Base-by-base conservation (phyloP, 2,797 vertebrate species). In the Phalanger gymnotis region DNA sequence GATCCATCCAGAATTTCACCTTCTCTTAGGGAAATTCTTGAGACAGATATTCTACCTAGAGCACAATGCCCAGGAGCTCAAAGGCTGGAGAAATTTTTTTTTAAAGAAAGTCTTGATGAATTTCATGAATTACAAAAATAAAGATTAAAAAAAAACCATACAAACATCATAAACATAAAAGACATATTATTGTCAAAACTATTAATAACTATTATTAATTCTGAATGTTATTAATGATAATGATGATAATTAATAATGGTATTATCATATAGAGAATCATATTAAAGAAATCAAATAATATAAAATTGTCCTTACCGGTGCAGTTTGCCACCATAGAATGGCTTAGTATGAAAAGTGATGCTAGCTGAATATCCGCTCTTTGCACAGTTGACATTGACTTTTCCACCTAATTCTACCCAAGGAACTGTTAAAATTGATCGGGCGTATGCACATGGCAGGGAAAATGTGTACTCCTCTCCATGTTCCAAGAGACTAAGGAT, bases 321-420 rank as follows among this genome's bases (percentile, higher is more conserved):
- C 90, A 99, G 98, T 98, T 99, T 99, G 95, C 99, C 99, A 31
- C 99, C 99, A 0, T 99, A 99, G 97, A 99, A 99, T 0, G 99
- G 99, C 97, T 99, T 99, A 3, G 99, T 99, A 97, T 99, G 99
- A 96, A 99, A 99, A 90, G 99, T 99, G 99, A 99, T 99, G 98
- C 99, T 98, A 27, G 99, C 99, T 0, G 99, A 99, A 98, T 99
- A 99, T 13, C 99, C 99, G 0, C 99, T 99, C 98, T 99, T 99
- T 93, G 97, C 98, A 98, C 99, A 99, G 98, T 98, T 99, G 97
- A 99, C 99, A 96, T 98, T 99, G 98, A 99, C 99, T 98, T 99
- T 99, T 94, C 99, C 99, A 55, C 99, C 99, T 54, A 99, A 99
- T 95, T 99, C 99, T 95, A 99, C 99, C 99, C 99, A 99, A 91